phyloP scores from a whole-genome alignment of 1,140 invertebrate species.

The Drosophila aff. region DNA sequence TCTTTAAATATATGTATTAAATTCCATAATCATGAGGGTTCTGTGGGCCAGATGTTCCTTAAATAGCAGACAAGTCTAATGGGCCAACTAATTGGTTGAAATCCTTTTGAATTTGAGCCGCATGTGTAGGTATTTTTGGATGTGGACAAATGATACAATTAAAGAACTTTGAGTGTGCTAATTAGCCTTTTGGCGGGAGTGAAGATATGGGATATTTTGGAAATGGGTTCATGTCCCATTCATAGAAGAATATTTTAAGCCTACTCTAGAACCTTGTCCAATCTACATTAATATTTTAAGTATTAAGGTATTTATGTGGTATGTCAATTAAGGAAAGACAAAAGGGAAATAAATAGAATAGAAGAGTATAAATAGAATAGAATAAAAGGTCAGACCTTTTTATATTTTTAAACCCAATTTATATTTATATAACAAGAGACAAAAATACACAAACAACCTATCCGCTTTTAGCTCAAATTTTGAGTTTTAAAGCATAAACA shows the following conservation, averaged over 20 bases:
- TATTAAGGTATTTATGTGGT: background rate
- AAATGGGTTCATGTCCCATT: background rate
- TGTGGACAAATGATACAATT: conserved; percentile 4
- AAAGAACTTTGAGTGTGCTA: conserved; percentile 15
- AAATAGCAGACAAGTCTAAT: conserved; percentile 22
- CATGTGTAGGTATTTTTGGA: background rate
- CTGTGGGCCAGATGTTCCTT: background rate
- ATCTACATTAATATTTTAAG: background rate
- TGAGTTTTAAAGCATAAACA: too few species aligned
- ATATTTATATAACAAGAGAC: background rate
- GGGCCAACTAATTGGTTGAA: conserved; percentile 21
- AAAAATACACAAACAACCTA: background rate
- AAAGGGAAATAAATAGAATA: background rate
- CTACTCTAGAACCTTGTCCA: background rate
- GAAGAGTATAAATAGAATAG: background rate
- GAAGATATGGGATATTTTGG: background rate
- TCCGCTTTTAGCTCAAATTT: background rate
- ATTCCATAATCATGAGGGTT: too few species aligned
- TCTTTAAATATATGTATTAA: background rate
- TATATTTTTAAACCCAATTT: background rate
- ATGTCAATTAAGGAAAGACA: background rate
- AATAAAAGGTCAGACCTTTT: background rate
- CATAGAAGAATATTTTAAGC: background rate
- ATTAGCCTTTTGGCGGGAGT: conserved; percentile 10
- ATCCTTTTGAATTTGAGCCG: conserved; percentile 1